Base-by-base conservation (phyloP, 2,113 vertebrate genomes). In the Aegithalos caudatus region DNA sequence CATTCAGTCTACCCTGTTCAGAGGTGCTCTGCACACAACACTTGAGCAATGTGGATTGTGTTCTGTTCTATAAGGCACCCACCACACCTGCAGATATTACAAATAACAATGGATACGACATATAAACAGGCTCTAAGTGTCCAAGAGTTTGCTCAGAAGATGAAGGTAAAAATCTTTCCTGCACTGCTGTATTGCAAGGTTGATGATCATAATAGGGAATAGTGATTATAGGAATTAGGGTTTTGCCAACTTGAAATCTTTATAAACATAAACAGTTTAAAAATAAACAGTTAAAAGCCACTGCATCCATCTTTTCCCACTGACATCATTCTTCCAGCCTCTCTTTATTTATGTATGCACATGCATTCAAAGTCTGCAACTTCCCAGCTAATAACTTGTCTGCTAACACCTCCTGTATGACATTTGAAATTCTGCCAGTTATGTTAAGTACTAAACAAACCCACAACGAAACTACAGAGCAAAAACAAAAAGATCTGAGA, bases 101-200 rank as follows among this genome's bases (percentile, higher is more conserved):
- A 2, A 3, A 1, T 29, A 45, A 17, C 12, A 69, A 45, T 3
- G 4, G 47, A 42, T 14, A 54, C 3, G 15, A 20, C 2, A 1
- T 1, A 9, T 4, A 25, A 57, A 58, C 16, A 56, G 44, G 9
- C 12, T 62, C 5, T 11, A 67, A 64, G 24, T 11, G 28, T 11
- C 37, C 25, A n/a, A 5, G 3, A 69, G 18, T 47, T 64, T 38
- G 17, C 9, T 72, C 61, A 81, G 73, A 61, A 28, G 3, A 53
- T 9, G 54, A 86, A 81, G 11, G 5, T 11, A 50, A 60, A 76
- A 91, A 50, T 28, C 23, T 47, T 65, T 38, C 21, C 50, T 37
- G 23, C 42, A 28, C 2, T 71, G 25, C 31, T 66, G 4, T 13
- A 12, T 4, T 16, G 11, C 6, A 21, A 13, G 9, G 9, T 5